Evolutionary conservation across 2,113 vertebrate genomes (phyloP).

Genomic region (Ramphastos sulfuratus): DNA sequence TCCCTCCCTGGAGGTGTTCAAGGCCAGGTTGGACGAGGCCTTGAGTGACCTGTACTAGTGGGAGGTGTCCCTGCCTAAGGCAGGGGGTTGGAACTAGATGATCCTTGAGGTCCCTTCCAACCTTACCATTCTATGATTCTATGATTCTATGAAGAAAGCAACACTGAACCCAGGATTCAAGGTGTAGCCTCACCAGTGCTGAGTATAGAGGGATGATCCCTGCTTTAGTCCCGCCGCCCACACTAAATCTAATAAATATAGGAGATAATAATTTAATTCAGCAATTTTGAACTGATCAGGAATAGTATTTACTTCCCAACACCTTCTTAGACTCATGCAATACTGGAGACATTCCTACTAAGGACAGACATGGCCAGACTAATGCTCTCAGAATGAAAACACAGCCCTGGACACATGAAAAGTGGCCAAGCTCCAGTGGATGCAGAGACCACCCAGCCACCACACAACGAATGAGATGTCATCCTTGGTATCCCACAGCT

Average conservation of each 20-base stretch:
- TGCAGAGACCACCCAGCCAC: constrained; percentile 43
- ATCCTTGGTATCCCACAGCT: constrained; percentile 41
- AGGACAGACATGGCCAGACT: neutral
- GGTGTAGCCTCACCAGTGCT: neutral
- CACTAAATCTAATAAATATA: neutral
- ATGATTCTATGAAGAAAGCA: no score
- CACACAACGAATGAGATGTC: constrained; percentile 60
- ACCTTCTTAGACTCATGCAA: neutral
- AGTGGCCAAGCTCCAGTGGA: neutral
- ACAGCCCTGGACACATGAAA: constrained; percentile 10
- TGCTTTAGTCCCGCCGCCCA: neutral
- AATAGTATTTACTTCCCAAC: neutral
- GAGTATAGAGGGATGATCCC: neutral
- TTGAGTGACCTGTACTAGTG: no score
- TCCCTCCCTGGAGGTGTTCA: no score
- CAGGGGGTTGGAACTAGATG: no score
- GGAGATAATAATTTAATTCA: neutral
- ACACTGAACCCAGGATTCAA: neutral
- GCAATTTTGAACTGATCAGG: neutral
- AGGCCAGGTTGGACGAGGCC: no score
- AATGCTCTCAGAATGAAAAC: neutral
- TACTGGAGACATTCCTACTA: neutral
- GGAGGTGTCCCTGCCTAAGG: no score
- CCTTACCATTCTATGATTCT: no score
- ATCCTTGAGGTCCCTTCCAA: no score